Conservation (phyloP, 2,888 invertebrate genomes). For the Phania funesta region DNA sequence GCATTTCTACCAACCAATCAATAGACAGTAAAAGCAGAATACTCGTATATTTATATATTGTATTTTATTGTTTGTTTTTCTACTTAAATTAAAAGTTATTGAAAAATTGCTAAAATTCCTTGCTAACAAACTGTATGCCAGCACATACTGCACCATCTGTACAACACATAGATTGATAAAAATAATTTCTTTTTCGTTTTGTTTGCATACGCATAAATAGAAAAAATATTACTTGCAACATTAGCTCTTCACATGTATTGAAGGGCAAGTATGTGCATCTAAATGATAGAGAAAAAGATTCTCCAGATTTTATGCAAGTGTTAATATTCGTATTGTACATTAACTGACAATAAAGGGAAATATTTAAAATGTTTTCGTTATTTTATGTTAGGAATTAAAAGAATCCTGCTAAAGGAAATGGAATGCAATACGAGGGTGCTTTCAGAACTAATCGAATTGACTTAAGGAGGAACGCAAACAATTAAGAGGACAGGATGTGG, state of each 20-base stretch:
- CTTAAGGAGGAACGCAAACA: too few relatives aligned
- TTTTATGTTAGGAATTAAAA: too few relatives aligned
- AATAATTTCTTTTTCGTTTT: neutral
- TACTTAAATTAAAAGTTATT: constrained; percentile 53
- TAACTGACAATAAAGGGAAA: constrained; percentile 18
- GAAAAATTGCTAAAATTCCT: constrained; percentile 46
- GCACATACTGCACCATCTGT: neutral
- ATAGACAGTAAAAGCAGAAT: neutral
- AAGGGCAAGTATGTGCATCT: neutral
- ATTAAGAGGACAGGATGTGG: too few relatives aligned
- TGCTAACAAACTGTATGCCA: constrained; percentile 13
- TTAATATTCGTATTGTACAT: constrained; percentile 36
- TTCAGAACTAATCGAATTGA: too few relatives aligned
- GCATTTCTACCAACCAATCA: neutral
- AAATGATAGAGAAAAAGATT: constrained; percentile 42
- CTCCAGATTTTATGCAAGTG: constrained; percentile 22
- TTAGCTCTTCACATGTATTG: neutral
- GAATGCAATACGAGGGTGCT: too few relatives aligned
- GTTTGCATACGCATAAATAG: constrained; percentile 42
- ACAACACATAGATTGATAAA: neutral
- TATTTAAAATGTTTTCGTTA: constrained; percentile 12
- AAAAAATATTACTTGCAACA: constrained; percentile 14
- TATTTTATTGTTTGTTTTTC: constrained; percentile 24
- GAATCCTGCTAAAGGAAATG: too few relatives aligned
- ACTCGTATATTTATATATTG: constrained; percentile 10